These are phyloP conservation scores for Octomys mimax DNA, from an alignment of 2,797 vertebrate species.

Conservation along the genomic window DNA sequence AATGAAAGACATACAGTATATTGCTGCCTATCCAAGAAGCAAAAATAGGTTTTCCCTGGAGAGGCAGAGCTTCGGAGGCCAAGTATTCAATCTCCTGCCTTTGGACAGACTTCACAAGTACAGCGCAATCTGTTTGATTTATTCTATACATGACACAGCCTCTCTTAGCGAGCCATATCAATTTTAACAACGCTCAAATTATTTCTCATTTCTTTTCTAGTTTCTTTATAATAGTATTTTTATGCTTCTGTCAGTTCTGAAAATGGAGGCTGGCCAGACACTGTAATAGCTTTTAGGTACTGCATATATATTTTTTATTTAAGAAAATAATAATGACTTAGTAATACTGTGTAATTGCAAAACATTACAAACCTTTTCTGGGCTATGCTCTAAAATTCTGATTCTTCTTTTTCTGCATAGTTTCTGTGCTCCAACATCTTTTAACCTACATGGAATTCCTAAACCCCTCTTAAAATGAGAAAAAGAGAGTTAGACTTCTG, in stretches of 20 bases:
- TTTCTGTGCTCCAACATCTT: not conserved
- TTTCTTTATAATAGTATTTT: not conserved
- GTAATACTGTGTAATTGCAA: not conserved
- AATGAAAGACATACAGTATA: conserved; percentile 16
- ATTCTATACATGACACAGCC: not conserved
- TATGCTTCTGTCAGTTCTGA: conserved; percentile 32
- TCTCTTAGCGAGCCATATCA: not conserved
- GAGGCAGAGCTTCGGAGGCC: not conserved
- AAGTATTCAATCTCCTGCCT: not conserved
- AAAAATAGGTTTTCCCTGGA: conserved; percentile 26
- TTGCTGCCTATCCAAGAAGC: not conserved
- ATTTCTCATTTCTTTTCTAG: conserved; percentile 14
- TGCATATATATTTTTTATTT: not conserved
- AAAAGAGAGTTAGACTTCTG: not conserved
- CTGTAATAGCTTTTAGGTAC: not conserved
- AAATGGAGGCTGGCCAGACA: not conserved
- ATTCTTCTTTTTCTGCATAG: not conserved
- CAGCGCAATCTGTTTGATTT: not conserved
- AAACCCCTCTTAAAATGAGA: not conserved
- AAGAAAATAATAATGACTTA: conserved; percentile 24
- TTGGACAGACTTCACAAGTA: not conserved
- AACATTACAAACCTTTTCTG: not conserved
- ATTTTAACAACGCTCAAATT: not conserved
- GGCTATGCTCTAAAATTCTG: not conserved
- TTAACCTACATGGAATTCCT: not conserved